Conservation (phyloP, 2,113 vertebrate genomes). For the Mionectes macconnelli region DNA sequence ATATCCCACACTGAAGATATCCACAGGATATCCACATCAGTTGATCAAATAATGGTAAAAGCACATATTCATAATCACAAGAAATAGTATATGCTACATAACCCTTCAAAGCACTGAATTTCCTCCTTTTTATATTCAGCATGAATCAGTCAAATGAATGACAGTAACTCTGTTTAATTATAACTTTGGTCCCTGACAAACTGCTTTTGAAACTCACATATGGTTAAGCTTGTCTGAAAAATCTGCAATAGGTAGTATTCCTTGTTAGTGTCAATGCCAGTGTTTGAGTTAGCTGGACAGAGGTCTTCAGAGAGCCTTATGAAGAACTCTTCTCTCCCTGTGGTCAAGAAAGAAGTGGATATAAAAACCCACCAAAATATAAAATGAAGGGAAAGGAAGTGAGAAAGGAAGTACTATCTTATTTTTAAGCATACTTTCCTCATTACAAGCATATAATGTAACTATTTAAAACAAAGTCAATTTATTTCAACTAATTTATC, state of each 20-base stretch:
- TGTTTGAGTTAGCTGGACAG: neutral
- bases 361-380: neutral
- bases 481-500: neutral
- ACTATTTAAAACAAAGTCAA: neutral
- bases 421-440: neutral
- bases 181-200: neutral
- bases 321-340: neutral
- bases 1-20: neutral
- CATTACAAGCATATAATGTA: neutral
- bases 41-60: neutral
- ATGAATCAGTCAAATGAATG: neutral
- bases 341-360: neutral
- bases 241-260: neutral
- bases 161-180: neutral
- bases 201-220: neutral
- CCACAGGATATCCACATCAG: neutral
- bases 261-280: neutral
- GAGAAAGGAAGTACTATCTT: neutral
- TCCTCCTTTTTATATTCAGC: neutral
- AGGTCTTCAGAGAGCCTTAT: neutral
- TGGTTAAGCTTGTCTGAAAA: neutral
- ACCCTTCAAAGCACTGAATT: neutral
- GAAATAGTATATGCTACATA: neutral
- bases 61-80: neutral
- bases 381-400: neutral